phyloP scores from a whole-genome alignment of 2,888 invertebrate species.

The Phyllotreta striolata region DNA sequence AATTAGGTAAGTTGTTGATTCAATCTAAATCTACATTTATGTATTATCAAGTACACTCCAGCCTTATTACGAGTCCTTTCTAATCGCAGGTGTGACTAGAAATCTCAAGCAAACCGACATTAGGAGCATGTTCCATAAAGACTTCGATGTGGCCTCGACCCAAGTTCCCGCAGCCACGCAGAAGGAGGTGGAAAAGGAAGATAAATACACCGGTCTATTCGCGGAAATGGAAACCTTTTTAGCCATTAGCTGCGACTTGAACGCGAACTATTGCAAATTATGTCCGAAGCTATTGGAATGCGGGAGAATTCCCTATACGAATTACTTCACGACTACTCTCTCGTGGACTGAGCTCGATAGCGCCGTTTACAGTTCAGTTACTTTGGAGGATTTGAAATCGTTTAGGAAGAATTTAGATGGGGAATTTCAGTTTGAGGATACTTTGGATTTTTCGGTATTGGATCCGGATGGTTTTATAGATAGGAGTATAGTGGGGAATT shows the following conservation, averaged over 20 bases:
- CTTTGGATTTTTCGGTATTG: slow-evolving; percentile 32
- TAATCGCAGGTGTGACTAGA: slow-evolving; percentile 34
- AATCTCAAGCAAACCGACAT: slow-evolving; percentile 66
- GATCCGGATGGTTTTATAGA: slow-evolving; percentile 33
- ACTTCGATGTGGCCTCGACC: slow-evolving; percentile 57
- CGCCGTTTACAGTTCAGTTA: slow-evolving; percentile 47
- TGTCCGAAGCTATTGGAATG: slow-evolving; percentile 63
- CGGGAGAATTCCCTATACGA: slow-evolving; percentile 38
- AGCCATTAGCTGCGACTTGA: slow-evolving; percentile 40
- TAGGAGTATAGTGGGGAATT: slow-evolving; percentile 25
- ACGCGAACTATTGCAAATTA: slow-evolving; percentile 58
- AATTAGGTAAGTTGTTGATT: slow-evolving; percentile 57
- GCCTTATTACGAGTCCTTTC: slow-evolving; percentile 10
- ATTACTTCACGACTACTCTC: slow-evolving; percentile 2
- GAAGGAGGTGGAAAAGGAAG: slow-evolving; percentile 11
- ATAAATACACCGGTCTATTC: slow-evolving; percentile 51
- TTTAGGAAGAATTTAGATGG: slow-evolving; percentile 44
- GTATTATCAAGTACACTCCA: no score
- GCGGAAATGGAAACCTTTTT: slow-evolving; percentile 57
- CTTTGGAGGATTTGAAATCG: slow-evolving; percentile 46
- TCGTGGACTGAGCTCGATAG: slow-evolving; percentile 42
- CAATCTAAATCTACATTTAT: no score
- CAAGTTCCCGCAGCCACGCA: slow-evolving; percentile 51
- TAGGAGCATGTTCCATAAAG: slow-evolving; percentile 65
- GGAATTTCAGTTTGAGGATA: slow-evolving; percentile 30